phyloP scores from a whole-genome alignment of 2,888 invertebrate species.

The Tridacna gigas region DNA sequence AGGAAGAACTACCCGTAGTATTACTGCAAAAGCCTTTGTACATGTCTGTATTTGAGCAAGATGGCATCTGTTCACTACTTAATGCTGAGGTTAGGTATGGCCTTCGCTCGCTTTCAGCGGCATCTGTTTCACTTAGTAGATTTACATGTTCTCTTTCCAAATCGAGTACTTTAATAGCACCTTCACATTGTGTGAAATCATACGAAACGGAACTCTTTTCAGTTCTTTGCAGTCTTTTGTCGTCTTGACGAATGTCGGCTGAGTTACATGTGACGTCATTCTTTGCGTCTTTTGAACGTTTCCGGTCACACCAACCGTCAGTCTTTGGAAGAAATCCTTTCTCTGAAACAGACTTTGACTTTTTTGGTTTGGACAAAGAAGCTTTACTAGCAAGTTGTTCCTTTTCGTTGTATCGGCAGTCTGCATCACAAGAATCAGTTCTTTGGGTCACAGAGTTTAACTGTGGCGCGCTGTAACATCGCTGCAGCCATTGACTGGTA shows the following conservation, averaged over 20 bases:
- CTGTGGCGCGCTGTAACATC: slow-evolving; percentile 24
- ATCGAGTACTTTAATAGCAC: background rate
- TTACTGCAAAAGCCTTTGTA: too few relatives aligned
- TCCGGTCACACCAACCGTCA: slow-evolving; percentile 9
- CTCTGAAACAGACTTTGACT: slow-evolving; percentile 13
- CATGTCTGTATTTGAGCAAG: too few relatives aligned
- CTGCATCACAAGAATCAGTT: too few relatives aligned
- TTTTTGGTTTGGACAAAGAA: background rate
- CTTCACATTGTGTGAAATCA: background rate
- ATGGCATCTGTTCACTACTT: too few relatives aligned
- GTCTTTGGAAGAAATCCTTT: background rate
- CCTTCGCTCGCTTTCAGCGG: too few relatives aligned
- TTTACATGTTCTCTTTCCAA: background rate
- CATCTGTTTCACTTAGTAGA: too few relatives aligned
- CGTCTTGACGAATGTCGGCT: background rate
- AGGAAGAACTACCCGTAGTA: too few relatives aligned
- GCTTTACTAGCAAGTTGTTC: background rate
- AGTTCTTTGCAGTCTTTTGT: background rate
- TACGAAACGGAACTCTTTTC: background rate
- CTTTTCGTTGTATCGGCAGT: background rate
- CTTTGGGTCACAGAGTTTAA: background rate
- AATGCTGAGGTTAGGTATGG: too few relatives aligned
- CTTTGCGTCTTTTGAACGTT: background rate
- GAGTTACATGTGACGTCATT: background rate
- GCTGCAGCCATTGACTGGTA: background rate